Evolutionary conservation across 2,113 vertebrate species (phyloP).

Genomic region (Cephalophus harveyi): DNA sequence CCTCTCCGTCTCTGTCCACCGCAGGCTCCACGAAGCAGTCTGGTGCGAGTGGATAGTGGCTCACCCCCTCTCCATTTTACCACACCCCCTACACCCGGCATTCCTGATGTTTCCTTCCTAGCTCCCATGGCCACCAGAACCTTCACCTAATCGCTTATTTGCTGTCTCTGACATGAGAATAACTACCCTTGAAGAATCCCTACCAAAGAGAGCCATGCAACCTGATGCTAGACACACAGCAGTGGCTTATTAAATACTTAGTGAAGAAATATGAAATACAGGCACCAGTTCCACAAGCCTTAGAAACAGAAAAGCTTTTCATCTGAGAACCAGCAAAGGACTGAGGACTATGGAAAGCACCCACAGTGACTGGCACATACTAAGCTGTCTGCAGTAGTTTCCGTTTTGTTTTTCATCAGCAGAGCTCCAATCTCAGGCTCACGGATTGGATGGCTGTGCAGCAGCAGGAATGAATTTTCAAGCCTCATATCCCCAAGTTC

Average conservation of each 20-base stretch:
- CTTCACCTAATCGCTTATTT: not conserved
- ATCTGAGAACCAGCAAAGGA: not conserved
- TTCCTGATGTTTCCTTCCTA: too few species aligned
- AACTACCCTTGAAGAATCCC: not conserved
- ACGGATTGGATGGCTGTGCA: not conserved
- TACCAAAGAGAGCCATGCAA: not conserved
- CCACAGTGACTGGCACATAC: fast-evolving
- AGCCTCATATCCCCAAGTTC: not conserved
- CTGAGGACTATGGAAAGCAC: not conserved
- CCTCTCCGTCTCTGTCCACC: too few species aligned
- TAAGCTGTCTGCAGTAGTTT: not conserved
- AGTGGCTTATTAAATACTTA: not conserved
- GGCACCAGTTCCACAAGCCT: not conserved
- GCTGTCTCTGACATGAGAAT: not conserved
- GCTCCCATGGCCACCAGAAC: too few species aligned
- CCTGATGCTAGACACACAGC: not conserved
- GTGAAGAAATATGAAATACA: not conserved
- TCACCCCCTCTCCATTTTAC: too few species aligned
- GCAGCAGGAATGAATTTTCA: not conserved
- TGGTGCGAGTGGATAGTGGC: fast-evolving
- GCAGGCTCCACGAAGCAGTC: not conserved
- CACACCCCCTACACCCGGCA: fast-evolving
- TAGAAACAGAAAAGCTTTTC: not conserved
- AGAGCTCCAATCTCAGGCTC: not conserved
- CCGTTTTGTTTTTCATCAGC: not conserved